These are phyloP conservation scores for Hartigia nigra DNA, from an alignment of 2,888 invertebrate genomes.

Conservation along the genomic window DNA sequence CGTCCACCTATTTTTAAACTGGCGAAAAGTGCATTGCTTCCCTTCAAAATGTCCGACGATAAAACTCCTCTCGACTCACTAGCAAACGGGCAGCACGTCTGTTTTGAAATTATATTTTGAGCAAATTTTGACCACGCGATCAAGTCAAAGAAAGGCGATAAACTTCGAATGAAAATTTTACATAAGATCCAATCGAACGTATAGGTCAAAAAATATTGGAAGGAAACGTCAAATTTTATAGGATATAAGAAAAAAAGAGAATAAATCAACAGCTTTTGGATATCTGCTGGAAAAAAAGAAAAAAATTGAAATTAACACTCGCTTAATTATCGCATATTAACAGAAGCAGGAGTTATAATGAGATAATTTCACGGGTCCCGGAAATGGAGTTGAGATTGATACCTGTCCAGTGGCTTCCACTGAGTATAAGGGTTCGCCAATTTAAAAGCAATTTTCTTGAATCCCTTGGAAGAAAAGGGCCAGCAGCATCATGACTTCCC, in stretches of 20 bases:
- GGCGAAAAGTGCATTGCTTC: constrained; percentile 61
- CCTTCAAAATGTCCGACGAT: constrained; percentile 19
- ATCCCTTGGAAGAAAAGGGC: constrained; percentile 35
- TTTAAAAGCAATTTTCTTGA: constrained; percentile 61
- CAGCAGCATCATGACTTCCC: constrained; percentile 54
- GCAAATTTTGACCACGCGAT: too few relatives aligned
- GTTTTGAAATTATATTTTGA: too few relatives aligned
- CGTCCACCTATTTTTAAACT: constrained; percentile 62
- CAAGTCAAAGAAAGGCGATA: too few relatives aligned
- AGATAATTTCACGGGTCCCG: constrained; percentile 6
- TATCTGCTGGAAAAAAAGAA: background rate
- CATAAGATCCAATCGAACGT: too few relatives aligned
- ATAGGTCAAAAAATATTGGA: too few relatives aligned
- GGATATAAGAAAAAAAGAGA: background rate
- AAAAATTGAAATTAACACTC: constrained; percentile 9
- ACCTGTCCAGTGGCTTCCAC: constrained; percentile 43
- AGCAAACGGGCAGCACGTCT: too few relatives aligned
- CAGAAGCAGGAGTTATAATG: background rate
- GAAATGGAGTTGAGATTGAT: constrained; percentile 5
- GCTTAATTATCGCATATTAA: constrained; percentile 1
- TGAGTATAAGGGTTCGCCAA: constrained; percentile 46
- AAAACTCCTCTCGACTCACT: background rate
- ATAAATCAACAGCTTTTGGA: background rate
- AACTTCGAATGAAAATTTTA: too few relatives aligned
- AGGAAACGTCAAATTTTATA: too few relatives aligned